Base-by-base conservation (phyloP, 1,140 invertebrate species). In the Delia radicum region DNA sequence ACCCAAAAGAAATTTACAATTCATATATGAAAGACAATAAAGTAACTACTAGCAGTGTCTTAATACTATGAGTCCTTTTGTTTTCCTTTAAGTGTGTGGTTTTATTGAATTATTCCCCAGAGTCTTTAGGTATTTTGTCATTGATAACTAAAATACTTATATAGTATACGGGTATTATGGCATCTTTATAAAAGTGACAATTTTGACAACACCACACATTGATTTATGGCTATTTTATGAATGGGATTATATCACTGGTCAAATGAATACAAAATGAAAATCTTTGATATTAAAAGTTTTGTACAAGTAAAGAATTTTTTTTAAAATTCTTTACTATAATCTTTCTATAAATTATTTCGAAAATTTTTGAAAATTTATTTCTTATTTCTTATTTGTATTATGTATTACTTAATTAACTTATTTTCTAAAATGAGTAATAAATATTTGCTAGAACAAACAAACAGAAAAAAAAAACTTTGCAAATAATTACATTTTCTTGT, bases 371-470 rank as follows among this genome's bases (percentile, higher is more conserved):
- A n/a, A n/a, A n/a, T n/a, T n/a, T n/a, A n/a, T n/a, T n/a, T n/a
- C n/a, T n/a, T n/a, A n/a, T n/a, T n/a, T n/a, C n/a, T n/a, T n/a
- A 65, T 1, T 28, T 10, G n/a, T 26, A n/a, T 3, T 69, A 37
- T 69, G n/a, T 18, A 69, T 69, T 69, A 69, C 65, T 69, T 69
- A 69, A 69, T 69, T 69, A 69, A 69, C 65, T 33, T 18, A 8
- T 69, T 31, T 33, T 6, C n/a, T 42, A 15, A 5, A 10, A 13
- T 42, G n/a, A n/a, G n/a, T n/a, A n/a, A n/a, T n/a, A n/a, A n/a
- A n/a, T 42, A 15, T 10, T 42, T 42, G 8, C 10, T 42, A 15
- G 1, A 42, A 42, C 21, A 28, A 61, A 21, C 12, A 8, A 65
- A 29, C n/a, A n/a, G n/a, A n/a, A n/a, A n/a, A n/a, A n/a, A n/a